Base-by-base conservation (phyloP, 2,888 invertebrate species). In the Dugesia japonica region DNA sequence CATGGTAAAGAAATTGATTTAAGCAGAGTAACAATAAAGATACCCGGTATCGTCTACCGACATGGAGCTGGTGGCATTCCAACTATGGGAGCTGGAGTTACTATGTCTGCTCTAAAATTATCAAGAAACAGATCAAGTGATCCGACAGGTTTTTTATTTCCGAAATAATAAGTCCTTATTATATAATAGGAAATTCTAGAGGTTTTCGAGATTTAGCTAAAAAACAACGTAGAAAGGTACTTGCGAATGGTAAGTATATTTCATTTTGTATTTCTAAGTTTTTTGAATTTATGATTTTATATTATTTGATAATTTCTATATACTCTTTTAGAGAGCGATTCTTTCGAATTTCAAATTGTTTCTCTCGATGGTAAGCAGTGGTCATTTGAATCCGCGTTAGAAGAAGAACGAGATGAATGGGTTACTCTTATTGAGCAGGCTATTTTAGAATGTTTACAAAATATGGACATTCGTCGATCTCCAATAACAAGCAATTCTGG, bases 21-120 rank as follows among this genome's bases (percentile, higher is more conserved):
- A 77, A 92, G 94, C 83, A 92, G 93, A 82, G 94, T 94, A 15
- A 95, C 95, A 0, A 95, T 97, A n/a, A 94, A 95, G 86, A 92
- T 95, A 75, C 94, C 95, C 0, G 95, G 95, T 26, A 56, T 77
- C 1, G 77, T 75, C 56, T 77, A 75, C 28, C 74, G 77, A 9
- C 77, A 77, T 42, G 42, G 79, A 79, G 74, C 78, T 79, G 71
- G 74, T 73, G 56, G 31, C 38, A 56, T 56, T 56, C 56, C 56
- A 13, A 56, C 56, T 23, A 56, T 56, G 56, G 56, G 56, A 20
- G 56, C 56, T 56, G 56, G 56, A 7, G 56, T 56, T 56, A 56
- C 56, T 56, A 56, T 56, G n/a, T 56, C 56, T 9, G 56, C 56
- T 13, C 17, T 56, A 56, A 56, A 56, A n/a, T 56, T 56, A 56